These are phyloP conservation scores for Idaea dimidiata DNA, from an alignment of 2,888 invertebrate species.

Conservation along the genomic window DNA sequence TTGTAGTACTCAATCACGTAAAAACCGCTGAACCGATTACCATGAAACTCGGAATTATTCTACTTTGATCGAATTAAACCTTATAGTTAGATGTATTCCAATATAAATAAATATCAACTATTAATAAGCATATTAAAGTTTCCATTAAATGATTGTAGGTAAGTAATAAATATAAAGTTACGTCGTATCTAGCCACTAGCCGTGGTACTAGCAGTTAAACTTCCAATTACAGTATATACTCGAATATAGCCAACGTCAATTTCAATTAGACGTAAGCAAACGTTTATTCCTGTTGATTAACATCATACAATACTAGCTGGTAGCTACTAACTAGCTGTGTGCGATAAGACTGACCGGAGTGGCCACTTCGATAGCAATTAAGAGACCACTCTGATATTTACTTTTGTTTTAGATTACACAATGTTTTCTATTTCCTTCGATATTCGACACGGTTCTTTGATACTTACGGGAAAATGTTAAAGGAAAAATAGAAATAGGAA, in stretches of 20 bases:
- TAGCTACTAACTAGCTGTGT: background rate
- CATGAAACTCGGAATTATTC: too few relatives aligned
- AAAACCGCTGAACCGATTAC: too few relatives aligned
- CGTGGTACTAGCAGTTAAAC: background rate
- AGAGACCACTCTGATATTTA: background rate
- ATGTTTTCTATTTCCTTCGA: background rate
- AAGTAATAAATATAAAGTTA: background rate
- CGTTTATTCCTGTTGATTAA: constrained; percentile 50
- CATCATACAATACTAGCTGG: constrained; percentile 32
- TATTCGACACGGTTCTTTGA: background rate
- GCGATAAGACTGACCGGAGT: background rate
- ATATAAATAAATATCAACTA: too few relatives aligned
- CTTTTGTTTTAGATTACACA: background rate
- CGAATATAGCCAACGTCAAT: constrained; percentile 34
- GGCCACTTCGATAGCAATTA: background rate
- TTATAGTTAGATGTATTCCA: too few relatives aligned
- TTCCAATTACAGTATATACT: background rate
- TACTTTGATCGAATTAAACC: too few relatives aligned
- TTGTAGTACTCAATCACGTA: too few relatives aligned
- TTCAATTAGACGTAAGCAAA: constrained; percentile 58
- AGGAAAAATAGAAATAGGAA: background rate
- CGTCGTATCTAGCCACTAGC: background rate
- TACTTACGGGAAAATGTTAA: background rate
- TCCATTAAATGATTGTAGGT: background rate
- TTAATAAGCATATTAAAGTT: background rate